Base-by-base conservation (phyloP, 2,888 invertebrate species). In the Sphaerophoria rueppellii region DNA sequence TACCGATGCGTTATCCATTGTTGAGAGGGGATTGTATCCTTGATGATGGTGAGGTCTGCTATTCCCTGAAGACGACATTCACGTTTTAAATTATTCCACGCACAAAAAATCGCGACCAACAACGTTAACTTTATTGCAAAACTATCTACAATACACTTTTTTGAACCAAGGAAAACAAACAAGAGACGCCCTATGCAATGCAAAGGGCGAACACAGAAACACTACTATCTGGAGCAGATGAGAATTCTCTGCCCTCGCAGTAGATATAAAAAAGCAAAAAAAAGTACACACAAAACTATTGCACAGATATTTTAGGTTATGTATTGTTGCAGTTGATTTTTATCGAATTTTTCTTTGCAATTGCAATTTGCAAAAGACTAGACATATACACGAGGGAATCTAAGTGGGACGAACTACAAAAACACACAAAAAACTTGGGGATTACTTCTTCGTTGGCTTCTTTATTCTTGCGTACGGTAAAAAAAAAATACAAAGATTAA, bases 1-100 rank as follows among this genome's bases (percentile, higher is more conserved):
- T 58, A 77, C 50, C 34, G 81, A 77, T 69, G 69, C 43, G 57
- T 85, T 85, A 70, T 85, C 85, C 85, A 85, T 85, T 4, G 73
- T 69, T 12, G 63, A 63, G 4, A 85, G 72, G 32, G 81, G 55
- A 73, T 85, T 70, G 70, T 85, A 85, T 76, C 81, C 85, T 81
- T 85, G 65, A 65, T 85, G 65, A 65, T 50, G 72, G 12, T 71
- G 14, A 9, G 72, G 55, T 70, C 54, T 73, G 37, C 35, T 70
- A 12, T 12, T 70, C 40, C 76, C 81, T 77, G 85, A 58, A 63
- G 85, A 81, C 81, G 85, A 85, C 85, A 85, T 85, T 85, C 81
- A 81, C 76, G 76, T 69, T 65, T 80, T 40, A 40, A 77, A 50
- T 12, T 72, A 24, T 77, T 35, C 6, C 34, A 37, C 63, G 9